Evolutionary conservation across 2,888 invertebrate species (phyloP).

Genomic region (Nephrotoma guestfalica): DNA sequence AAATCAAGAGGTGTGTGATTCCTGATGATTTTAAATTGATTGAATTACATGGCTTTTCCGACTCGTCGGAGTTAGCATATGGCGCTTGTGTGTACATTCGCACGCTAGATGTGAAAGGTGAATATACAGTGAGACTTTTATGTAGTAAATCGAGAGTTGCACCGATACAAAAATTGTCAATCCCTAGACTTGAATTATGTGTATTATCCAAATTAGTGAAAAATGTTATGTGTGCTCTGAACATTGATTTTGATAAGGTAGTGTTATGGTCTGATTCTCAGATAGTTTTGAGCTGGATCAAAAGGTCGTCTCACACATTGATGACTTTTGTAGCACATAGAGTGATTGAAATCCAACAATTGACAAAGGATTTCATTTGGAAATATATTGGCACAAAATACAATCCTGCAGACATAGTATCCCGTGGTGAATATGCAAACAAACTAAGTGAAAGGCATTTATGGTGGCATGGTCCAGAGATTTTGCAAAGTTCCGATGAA

Average conservation of each 20-base stretch:
- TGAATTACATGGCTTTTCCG: not conserved
- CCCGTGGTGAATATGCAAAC: not conserved
- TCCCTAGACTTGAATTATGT: not conserved
- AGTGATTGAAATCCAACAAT: not conserved
- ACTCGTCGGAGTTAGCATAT: not conserved
- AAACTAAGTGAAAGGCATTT: not conserved
- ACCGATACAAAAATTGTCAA: not conserved
- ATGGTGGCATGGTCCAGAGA: not conserved
- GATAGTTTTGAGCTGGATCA: not conserved
- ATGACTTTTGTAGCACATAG: not conserved
- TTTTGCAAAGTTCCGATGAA: not conserved
- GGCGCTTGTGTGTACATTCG: not conserved
- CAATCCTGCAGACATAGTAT: not conserved
- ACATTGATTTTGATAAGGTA: not conserved
- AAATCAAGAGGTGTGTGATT: not conserved
- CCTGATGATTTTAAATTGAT: not conserved
- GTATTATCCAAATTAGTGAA: not conserved
- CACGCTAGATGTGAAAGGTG: not conserved
- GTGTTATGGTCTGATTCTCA: not conserved
- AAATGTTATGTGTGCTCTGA: not conserved
- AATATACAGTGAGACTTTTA: not conserved
- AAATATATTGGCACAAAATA: not conserved
- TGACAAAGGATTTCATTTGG: not conserved
- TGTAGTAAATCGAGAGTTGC: not conserved
- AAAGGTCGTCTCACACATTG: not conserved